Conservation (phyloP, 2,797 vertebrate species). For the Graptemys geographica region DNA sequence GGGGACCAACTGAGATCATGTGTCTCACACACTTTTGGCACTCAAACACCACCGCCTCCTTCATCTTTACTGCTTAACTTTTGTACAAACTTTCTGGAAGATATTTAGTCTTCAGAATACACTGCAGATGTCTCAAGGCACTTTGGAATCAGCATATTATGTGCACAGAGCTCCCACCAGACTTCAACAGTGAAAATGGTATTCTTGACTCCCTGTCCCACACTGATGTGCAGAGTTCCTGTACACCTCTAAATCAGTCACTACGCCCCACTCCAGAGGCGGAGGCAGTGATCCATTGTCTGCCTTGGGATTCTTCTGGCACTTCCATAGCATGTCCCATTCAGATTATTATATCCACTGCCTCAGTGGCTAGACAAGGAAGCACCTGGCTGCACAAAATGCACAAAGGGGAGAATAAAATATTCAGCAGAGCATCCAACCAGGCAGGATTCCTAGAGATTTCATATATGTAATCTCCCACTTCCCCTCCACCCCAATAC, state of each 20-base stretch:
- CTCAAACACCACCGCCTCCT: neutral
- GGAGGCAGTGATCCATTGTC: neutral
- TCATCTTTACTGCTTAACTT: neutral
- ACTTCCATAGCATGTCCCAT: accelerated
- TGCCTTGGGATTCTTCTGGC: neutral
- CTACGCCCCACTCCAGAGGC: neutral
- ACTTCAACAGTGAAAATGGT: neutral
- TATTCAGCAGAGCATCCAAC: neutral
- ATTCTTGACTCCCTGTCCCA: neutral
- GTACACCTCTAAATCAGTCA: neutral
- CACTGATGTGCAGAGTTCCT: neutral
- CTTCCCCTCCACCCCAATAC: neutral
- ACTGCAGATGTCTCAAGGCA: neutral
- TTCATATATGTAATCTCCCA: neutral
- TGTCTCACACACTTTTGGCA: neutral
- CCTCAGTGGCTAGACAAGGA: neutral
- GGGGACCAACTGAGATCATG: neutral
- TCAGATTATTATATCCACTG: neutral
- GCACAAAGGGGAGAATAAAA: neutral
- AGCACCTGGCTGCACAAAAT: neutral
- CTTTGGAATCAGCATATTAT: accelerated
- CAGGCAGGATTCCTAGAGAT: slow-evolving; percentile 21
- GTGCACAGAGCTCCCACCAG: neutral
- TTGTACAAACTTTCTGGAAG: neutral
- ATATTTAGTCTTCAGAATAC: neutral